Evolutionary conservation across 2,113 vertebrate genomes (phyloP), one percentile per base, ranked within the genome.

Genomic region (Hymenochirus boettgeri): DNA sequence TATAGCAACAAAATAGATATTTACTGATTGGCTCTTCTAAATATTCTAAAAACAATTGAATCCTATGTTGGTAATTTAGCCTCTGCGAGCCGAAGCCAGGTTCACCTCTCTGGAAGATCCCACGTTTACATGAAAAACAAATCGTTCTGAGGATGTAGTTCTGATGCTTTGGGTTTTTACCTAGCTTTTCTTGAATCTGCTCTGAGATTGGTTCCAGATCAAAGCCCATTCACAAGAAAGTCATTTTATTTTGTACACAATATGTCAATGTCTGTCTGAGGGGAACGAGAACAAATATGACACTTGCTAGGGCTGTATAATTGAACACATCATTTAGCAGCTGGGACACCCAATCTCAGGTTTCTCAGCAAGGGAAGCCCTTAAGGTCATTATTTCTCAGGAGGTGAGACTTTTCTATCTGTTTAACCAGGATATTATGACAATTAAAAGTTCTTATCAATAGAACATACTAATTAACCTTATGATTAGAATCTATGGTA

Each of bases 381-480:
- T 26, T 55, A 3, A 52, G 52, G 52, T 31, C 27, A 55, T 55
- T n/a, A 3, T n/a, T 8, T 27, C n/a, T 18, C 25, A 31, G 18
- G 24, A 33, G 52, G 27, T 55, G 52, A 55, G 52, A 31, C 15
- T 55, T 54, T 10, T 25, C 13, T 26, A 25, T 11, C 24, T 31
- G 25, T n/a, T 27, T 19, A 24, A 33, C 17, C 45, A 58, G 63
- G 45, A 66, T 50, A 48, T 58, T 51, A 53, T 22, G 39, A 31
- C 54, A 58, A 51, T 66, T 35, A 39, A 33, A 66, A 45, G 27
- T 66, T 51, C 21, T 23, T 31, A 23, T 58, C 55, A 57, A 45
- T 66, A 35, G 45, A 37, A 51, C 8, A 9, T 22, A 58, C 29
- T 58, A 48, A 58, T 66, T 66, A 27, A 26, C 15, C 35, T 51